Evolutionary conservation across 2,113 vertebrate species (phyloP), one percentile per base, ranked within the genome.

Genomic region (Odontophorus gujanensis): DNA sequence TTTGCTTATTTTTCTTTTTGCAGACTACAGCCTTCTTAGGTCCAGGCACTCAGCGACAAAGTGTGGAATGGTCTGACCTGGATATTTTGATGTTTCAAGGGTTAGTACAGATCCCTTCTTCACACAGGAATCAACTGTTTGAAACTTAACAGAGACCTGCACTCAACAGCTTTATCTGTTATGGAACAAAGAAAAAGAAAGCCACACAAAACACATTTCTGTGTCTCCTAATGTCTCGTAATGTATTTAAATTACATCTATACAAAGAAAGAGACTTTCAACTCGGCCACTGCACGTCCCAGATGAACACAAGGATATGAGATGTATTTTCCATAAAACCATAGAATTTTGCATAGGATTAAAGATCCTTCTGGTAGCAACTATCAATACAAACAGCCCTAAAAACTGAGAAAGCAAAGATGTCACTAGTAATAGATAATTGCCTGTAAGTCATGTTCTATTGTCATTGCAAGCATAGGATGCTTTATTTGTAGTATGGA

Each of bases 401-500:
- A 80, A 68, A 87, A 76, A 0, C 2, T 30, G 42, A 75, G 10
- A 59, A 67, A 81, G 62, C 19, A 50, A 5, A 36, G n/a, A 65
- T 57, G 50, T 66, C 40, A 43, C 65, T 61, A 61, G 47, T 61
- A 43, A 36, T 69, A 38, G 81, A 65, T 21, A 58, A 50, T 65
- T 3, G 5, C n/a, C 34, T 68, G 58, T 22, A 75, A 45, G 9
- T 51, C 38, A 81, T 81, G 13, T 42, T 87, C 45, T 87, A 34
- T 16, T 47, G 12, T 20, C 30, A 45, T 16, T 55, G 47, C 21
- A 87, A 38, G 30, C 7, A 67, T 0, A 5, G 30, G 72, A 87
- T 0, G 0, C 3, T 0, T 3, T 50, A 36, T 63, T 51, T 85
- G 62, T 16, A 74, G 34, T 25, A 25, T 2, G 36, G 28, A 45